These are phyloP conservation scores for Penaeus japonicus DNA, from an alignment of 1,140 invertebrate genomes.

Conservation along the genomic window DNA sequence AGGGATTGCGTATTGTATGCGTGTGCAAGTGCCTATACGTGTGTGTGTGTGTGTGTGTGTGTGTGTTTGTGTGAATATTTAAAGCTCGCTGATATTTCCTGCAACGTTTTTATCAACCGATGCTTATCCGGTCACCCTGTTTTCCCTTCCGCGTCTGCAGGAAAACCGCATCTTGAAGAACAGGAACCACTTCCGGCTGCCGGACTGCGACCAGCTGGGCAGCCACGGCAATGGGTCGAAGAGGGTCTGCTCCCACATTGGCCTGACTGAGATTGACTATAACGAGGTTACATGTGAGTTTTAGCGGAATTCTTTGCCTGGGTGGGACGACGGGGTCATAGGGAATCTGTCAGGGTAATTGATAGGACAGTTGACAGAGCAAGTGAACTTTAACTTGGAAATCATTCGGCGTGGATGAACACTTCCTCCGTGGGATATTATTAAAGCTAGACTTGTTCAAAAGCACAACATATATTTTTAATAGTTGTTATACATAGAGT, in stretches of 20 bases:
- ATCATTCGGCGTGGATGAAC: neutral
- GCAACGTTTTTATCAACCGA: too few relatives aligned
- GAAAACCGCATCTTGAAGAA: constrained; percentile 70
- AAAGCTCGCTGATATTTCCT: too few relatives aligned
- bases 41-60: neutral
- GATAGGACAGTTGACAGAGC: neutral
- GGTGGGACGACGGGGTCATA: too few relatives aligned
- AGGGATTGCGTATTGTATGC: too few relatives aligned
- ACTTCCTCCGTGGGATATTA: neutral
- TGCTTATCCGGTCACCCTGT: too few relatives aligned
- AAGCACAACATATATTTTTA: neutral
- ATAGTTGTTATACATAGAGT: neutral
- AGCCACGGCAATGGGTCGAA: constrained; percentile 67
- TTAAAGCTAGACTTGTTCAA: neutral
- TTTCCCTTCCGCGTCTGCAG: neutral
- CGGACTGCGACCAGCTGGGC: constrained; percentile 83
- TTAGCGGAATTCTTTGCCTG: neutral
- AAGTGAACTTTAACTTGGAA: neutral
- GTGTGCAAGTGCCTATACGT: neutral
- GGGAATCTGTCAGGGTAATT: neutral
- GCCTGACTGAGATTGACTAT: constrained; percentile 81
- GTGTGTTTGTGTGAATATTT: neutral
- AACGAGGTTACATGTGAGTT: constrained; percentile 77
- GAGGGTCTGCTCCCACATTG: constrained; percentile 80
- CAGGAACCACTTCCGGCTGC: constrained; percentile 86